These are phyloP conservation scores for Anguilla anguilla DNA, from an alignment of 2,797 vertebrate species.

Conservation along the genomic window DNA sequence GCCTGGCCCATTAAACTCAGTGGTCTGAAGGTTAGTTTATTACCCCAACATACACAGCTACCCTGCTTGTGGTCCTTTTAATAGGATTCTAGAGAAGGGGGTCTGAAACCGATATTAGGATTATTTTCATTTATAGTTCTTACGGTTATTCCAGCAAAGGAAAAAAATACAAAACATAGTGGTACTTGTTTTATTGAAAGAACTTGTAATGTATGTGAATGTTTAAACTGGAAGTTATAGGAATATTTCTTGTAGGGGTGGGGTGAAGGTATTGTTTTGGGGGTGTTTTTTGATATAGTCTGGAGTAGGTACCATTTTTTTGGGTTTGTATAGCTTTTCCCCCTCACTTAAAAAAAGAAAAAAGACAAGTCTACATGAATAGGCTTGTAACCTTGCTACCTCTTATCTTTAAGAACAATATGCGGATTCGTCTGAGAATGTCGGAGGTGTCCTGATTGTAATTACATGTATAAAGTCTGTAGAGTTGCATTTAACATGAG, in stretches of 20 bases:
- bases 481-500: slow-evolving; percentile 28
- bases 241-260: slow-evolving; percentile 54
- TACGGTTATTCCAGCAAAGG: slow-evolving; percentile 64
- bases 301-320: slow-evolving; percentile 64
- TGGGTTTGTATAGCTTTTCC: slow-evolving; percentile 25
- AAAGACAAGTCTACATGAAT: slow-evolving; percentile 51
- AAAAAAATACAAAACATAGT: slow-evolving; percentile 57
- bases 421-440: slow-evolving; percentile 35
- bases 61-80: slow-evolving; percentile 55
- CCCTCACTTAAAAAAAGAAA: slow-evolving; percentile 14
- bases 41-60: slow-evolving; percentile 12
- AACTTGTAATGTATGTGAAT: slow-evolving; percentile 71
- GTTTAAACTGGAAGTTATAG: slow-evolving; percentile 73
- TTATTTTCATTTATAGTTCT: slow-evolving; percentile 61
- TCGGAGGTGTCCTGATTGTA: slow-evolving; percentile 57
- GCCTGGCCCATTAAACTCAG: background rate
- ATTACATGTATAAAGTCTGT: slow-evolving; percentile 64
- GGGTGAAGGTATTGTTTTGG: background rate
- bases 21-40: background rate
- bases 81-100: slow-evolving; percentile 48
- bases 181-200: slow-evolving; percentile 76
- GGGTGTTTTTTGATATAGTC: slow-evolving; percentile 56
- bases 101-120: slow-evolving; percentile 41
- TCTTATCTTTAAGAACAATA: slow-evolving; percentile 73
- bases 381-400: slow-evolving; percentile 75